phyloP scores from a whole-genome alignment of 2,113 vertebrate species.

The Eudyptes chrysolophus region DNA sequence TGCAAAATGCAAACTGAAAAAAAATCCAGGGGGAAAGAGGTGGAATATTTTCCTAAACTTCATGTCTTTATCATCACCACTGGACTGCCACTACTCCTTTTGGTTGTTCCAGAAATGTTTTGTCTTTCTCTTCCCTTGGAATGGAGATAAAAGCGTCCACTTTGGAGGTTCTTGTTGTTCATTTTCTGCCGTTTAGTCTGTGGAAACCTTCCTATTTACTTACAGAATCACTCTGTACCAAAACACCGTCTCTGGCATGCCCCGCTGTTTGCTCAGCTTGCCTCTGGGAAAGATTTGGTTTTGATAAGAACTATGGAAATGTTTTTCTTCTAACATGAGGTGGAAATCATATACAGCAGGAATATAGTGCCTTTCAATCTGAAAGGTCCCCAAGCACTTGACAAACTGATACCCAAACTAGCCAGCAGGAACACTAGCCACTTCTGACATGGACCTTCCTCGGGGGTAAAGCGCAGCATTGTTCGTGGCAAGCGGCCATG shows the following conservation, averaged over 20 bases:
- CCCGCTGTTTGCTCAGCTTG: slow-evolving; percentile 51
- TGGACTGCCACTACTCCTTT: background rate
- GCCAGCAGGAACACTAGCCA: background rate
- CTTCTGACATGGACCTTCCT: background rate
- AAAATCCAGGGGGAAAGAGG: background rate
- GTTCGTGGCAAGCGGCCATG: background rate
- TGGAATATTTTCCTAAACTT: background rate
- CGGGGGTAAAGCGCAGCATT: background rate
- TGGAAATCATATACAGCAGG: slow-evolving; percentile 26
- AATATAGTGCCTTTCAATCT: background rate
- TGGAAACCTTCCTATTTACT: slow-evolving; percentile 38
- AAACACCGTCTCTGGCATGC: slow-evolving; percentile 33
- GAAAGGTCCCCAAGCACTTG: background rate
- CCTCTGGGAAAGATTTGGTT: slow-evolving; percentile 60
- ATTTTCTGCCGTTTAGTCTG: slow-evolving; percentile 34
- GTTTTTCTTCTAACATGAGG: slow-evolving; percentile 40
- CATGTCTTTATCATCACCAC: background rate
- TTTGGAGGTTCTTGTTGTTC: background rate
- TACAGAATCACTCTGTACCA: background rate
- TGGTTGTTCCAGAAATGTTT: background rate
- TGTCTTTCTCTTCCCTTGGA: slow-evolving; percentile 5
- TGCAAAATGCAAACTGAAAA: background rate
- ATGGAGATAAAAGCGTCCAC: background rate
- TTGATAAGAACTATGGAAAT: slow-evolving; percentile 53
- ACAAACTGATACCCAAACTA: background rate